A percentile compares a stretch with the other conserved stretches of the same genome.
These are phyloP conservation scores for Vespertilio murinus DNA, from an alignment of 2,797 vertebrate genomes.

Conservation along the genomic window DNA sequence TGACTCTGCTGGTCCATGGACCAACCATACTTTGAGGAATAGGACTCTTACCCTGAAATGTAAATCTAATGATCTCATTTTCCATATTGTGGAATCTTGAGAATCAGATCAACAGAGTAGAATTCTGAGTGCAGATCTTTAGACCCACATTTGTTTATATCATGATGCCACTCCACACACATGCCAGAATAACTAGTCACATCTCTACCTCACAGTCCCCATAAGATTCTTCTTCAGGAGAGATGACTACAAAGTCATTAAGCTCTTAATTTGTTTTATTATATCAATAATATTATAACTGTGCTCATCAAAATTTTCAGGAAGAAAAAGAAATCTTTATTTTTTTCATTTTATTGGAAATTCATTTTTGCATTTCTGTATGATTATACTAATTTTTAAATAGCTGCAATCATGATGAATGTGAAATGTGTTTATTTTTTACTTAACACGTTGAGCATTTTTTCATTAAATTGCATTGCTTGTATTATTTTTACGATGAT, in stretches of 20 bases:
- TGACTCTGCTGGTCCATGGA: not conserved
- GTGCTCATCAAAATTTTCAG: conserved; percentile 14
- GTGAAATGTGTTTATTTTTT: conserved; percentile 2
- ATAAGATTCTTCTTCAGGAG: not conserved
- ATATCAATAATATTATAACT: not conserved
- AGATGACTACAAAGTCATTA: not conserved
- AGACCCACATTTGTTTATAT: not conserved
- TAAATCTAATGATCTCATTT: not conserved
- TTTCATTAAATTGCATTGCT: not conserved
- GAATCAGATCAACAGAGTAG: not conserved
- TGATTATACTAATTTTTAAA: not conserved
- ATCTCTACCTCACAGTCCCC: not conserved
- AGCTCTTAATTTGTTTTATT: conserved; percentile 42
- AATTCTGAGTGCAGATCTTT: not conserved
- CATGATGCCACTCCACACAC: accelerated
- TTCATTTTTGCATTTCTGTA: conserved; percentile 17
- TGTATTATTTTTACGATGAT: not conserved
- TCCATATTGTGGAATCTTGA: not conserved
- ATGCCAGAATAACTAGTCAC: not conserved
- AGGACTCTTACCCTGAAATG: not conserved
- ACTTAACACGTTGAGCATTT: not conserved
- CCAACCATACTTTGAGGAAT: not conserved
- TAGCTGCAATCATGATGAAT: not conserved
- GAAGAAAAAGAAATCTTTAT: conserved; percentile 16
- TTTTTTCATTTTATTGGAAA: not conserved